These are phyloP conservation scores for Meles meles DNA, from an alignment of 2,113 vertebrate species.

Conservation along the genomic window DNA sequence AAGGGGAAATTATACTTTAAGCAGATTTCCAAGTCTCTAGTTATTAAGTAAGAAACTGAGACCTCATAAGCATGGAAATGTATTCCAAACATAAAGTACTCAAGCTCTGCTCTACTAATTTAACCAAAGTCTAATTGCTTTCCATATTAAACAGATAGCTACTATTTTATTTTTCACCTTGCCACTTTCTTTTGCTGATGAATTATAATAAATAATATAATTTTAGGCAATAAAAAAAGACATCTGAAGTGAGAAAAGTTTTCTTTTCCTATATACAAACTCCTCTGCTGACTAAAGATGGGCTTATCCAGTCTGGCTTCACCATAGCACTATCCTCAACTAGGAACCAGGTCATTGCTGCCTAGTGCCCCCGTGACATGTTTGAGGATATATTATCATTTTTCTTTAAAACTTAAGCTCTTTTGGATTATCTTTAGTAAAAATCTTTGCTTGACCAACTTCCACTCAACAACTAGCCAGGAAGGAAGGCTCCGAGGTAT, in stretches of 20 bases:
- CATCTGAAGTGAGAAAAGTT: neutral
- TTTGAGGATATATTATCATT: neutral
- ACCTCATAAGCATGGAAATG: constrained; percentile 58
- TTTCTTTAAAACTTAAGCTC: neutral
- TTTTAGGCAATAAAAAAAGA: neutral
- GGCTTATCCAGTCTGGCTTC: neutral
- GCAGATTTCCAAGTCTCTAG: constrained; percentile 54
- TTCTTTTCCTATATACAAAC: accelerated
- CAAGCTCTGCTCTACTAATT: neutral
- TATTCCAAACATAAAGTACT: constrained; percentile 25
- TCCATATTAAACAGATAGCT: neutral
- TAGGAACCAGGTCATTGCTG: neutral
- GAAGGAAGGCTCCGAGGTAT: neutral
- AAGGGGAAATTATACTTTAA: constrained; percentile 62
- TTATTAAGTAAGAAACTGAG: constrained; percentile 50
- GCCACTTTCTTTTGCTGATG: neutral
- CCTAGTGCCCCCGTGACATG: neutral
- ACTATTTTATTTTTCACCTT: neutral
- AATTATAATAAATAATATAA: neutral
- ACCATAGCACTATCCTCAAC: neutral
- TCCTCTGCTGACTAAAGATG: neutral
- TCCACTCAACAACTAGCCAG: neutral
- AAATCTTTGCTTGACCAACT: neutral
- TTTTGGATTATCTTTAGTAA: neutral
- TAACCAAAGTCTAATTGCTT: constrained; percentile 38